Percentiles rank a stretch among this genome's conserved stretches.
phyloP scores from a whole-genome alignment of 2,113 vertebrate genomes.

The Mormyrus iriodes region DNA sequence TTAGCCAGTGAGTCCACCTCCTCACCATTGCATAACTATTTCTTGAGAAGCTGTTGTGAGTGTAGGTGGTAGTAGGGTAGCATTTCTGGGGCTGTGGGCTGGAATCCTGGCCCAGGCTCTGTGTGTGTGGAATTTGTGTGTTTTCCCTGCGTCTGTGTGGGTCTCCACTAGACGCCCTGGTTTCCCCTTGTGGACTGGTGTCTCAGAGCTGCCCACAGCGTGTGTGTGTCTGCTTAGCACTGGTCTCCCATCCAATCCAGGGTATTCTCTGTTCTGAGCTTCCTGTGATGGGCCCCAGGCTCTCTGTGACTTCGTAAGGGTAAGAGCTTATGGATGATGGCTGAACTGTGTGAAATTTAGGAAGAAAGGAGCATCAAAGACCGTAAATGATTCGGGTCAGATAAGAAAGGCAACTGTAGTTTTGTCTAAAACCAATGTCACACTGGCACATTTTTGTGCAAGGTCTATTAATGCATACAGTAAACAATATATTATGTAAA shows the following conservation, averaged over 20 bases:
- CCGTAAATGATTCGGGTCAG: background rate
- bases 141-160: background rate
- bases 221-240: background rate
- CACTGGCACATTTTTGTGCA: background rate
- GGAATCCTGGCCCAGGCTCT: background rate
- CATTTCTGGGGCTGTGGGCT: background rate
- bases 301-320: background rate
- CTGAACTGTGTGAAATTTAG: background rate
- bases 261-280: background rate
- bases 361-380: background rate
- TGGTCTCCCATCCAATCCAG: background rate
- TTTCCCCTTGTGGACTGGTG: background rate
- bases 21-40: background rate
- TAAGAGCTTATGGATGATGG: background rate
- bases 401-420: background rate
- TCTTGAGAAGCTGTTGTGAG: background rate
- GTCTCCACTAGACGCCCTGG: background rate
- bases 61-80: background rate
- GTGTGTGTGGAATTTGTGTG: background rate
- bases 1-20: background rate
- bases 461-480: slow-evolving; percentile 11
- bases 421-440: background rate
- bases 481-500: slow-evolving; percentile 5
- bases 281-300: background rate
- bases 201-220: background rate